Evolutionary conservation across 2,888 invertebrate species (phyloP), one percentile per base, ranked within the genome.

Genomic region (Pimpla rufipes): DNA sequence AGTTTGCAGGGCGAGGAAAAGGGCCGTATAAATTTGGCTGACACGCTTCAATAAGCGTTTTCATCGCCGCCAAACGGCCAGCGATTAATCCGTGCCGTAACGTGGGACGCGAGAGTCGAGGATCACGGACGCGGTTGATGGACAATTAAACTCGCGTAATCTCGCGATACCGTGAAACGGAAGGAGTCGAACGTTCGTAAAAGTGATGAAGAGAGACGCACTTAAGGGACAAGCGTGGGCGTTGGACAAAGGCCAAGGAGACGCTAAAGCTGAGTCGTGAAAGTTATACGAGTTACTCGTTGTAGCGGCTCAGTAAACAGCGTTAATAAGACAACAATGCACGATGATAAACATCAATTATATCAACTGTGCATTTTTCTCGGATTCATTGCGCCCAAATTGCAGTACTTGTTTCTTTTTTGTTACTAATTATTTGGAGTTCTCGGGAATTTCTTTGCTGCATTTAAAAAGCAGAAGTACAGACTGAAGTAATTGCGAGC

Each of bases 81-180:
- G 76, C 68, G 66, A 68, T 79, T 67, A 77, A 76, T 77, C 42
- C 13, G 23, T 47, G 42, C 47, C 50, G 35, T 62, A 79, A 73
- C 29, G n/a, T 13, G 11, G 37, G 45, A 59, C 35, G 21, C 18
- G 18, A 8, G 18, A 8, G n/a, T 8, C 23, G n/a, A 42, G 18
- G 40, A 73, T 35, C 52, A 47, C 52, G 23, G 57, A 74, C 74
- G 74, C 64, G 73, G 68, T 77, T 73, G 55, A 55, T 40, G 77
- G 77, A 64, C 70, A 74, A 80, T 83, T 70, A 83, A 83, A 77
- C 68, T 50, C 23, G 74, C 62, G 74, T 74, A 83, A 80, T 83
- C 83, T 77, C 80, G n/a, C 68, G 71, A 77, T 80, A 73, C 77
- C 83, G 79, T 80, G 73, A 83, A 77, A 64, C 21, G 55, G 35